Base-by-base conservation (phyloP, 35 echinoderm and acorn worm species). In the Apostichopus californicus region DNA sequence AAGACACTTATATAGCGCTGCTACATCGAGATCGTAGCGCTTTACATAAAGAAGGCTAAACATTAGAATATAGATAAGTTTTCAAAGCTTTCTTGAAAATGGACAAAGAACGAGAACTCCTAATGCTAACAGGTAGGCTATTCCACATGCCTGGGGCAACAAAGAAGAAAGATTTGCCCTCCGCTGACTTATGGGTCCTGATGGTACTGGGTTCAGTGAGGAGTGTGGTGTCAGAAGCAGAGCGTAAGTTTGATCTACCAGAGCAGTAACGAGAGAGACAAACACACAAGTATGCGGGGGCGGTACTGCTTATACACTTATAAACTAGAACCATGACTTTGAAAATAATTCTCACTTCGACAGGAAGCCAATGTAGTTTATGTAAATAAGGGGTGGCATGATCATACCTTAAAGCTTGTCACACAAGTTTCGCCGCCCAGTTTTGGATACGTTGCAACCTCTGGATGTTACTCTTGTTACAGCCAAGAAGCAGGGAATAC, bases 371-470 rank as follows among this genome's bases (percentile, higher is more conserved):
- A 68, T 90, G 88, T 14, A 75, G 71, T 78, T 90, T 54, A 17
- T 90, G 14, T 24, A 90, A 11, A 14, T 77, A 78, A 53, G 7
- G 88, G 11, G 22, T 90, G 14, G 66, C 88, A 77, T 90, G 88
- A 54, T 90, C 88, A 77, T 52, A 90, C 55, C 77, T 90, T 10
- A 34, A 28, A 5, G 88, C 64, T 28, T 73, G 14, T 63, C 25
- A 77, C 26, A 78, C 77, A 15, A 92, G 17, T 81, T 92, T 92
- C 11, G 90, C 77, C 7, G 90, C 55, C 90, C 90, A 92, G 77
- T 80, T 92, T 34, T 81, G 90, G 15, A 82, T 73, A 91, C 90
- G 56, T 58, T 92, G 90, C 56, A 92, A 24, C 81, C 78, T 80
- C 3, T 34, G 70, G 54, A 80, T 92, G 77, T 92, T 57, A 23